A percentile compares a stretch with the other conserved stretches of the same genome.
Evolutionary conservation across 1,140 invertebrate species (phyloP).

Genomic region (Pseudomyrmex dendroicus): DNA sequence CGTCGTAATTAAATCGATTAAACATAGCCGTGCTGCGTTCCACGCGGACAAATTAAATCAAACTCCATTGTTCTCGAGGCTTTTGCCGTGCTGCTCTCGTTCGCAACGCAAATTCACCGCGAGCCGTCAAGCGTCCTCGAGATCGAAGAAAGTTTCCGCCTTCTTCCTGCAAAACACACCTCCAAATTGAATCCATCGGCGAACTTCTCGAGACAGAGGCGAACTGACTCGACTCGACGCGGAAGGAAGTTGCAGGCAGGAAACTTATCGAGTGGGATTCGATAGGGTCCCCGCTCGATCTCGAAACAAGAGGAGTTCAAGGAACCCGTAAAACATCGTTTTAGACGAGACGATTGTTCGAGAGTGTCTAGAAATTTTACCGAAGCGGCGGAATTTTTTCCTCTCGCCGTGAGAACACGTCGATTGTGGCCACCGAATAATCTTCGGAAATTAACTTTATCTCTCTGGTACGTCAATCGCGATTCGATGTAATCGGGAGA

Average conservation of each 20-base stretch:
- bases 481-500: conserved; percentile 41
- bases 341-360: neutral
- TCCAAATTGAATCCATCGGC: conserved; percentile 35
- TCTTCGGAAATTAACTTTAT: neutral
- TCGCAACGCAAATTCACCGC: conserved; percentile 20
- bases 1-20: conserved; percentile 47
- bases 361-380: neutral
- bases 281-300: neutral
- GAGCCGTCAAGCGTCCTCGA: conserved; percentile 7
- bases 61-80: neutral
- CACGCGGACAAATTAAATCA: conserved; percentile 33
- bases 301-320: conserved; percentile 30
- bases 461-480: neutral
- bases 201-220: conserved; percentile 10
- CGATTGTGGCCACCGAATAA: neutral
- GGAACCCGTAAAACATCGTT: neutral
- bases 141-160: conserved; percentile 38
- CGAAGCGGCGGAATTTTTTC: neutral
- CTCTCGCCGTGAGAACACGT: neutral
- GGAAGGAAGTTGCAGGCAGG: conserved; percentile 6
- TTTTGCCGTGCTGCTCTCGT: neutral
- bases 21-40: neutral
- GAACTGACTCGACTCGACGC: neutral
- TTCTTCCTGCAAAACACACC: conserved; percentile 24
- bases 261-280: conserved; percentile 43